Evolutionary conservation across 1,140 invertebrate species (phyloP).

Genomic region (Dreissena polymorpha): DNA sequence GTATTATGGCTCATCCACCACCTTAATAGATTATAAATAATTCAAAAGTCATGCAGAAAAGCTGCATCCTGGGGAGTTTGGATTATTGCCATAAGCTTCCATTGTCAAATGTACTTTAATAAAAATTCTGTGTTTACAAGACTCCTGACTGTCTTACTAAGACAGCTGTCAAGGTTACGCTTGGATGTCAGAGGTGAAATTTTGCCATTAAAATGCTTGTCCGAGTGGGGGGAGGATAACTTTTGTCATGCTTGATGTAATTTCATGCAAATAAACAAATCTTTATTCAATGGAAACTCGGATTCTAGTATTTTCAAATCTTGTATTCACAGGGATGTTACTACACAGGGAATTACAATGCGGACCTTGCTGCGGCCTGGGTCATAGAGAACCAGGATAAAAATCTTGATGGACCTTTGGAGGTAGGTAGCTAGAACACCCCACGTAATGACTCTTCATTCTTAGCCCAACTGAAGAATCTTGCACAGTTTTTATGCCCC

Average conservation of each 20-base stretch:
- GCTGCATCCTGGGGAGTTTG: too few relatives aligned
- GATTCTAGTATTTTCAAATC: neutral
- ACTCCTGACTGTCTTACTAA: neutral
- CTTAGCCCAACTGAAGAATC: too few relatives aligned
- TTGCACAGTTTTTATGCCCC: too few relatives aligned
- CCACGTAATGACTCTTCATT: too few relatives aligned
- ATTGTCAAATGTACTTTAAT: too few relatives aligned
- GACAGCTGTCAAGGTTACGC: neutral
- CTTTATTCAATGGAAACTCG: neutral
- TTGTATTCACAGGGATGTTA: constrained; percentile 79
- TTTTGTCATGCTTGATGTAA: neutral
- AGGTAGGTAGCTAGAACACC: constrained; percentile 54
- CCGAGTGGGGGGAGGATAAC: neutral
- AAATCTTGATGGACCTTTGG: constrained; percentile 75
- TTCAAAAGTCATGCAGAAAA: too few relatives aligned
- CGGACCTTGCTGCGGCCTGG: constrained; percentile 82
- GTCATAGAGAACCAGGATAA: constrained; percentile 82
- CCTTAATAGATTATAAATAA: too few relatives aligned
- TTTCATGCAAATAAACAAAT: neutral
- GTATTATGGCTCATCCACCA: too few relatives aligned
- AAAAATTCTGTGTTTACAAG: neutral
- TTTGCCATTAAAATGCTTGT: neutral
- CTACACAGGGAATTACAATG: constrained; percentile 82
- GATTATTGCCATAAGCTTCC: too few relatives aligned
- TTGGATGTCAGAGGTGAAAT: neutral